Percentiles rank a stretch among this genome's conserved stretches.
Conservation (phyloP, 2,888 invertebrate genomes). For the Catocala nupta region DNA sequence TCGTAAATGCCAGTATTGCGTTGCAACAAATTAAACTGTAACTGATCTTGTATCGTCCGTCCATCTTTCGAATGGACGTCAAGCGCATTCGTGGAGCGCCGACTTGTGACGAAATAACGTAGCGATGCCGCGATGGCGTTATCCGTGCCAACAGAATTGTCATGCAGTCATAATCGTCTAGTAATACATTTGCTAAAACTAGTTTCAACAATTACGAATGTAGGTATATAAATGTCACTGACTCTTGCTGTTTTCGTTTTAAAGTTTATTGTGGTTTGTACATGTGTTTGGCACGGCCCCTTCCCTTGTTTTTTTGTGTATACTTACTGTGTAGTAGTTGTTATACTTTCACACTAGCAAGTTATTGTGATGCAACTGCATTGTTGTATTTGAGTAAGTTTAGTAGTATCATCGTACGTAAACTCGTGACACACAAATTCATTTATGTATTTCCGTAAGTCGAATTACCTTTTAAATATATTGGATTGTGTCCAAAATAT, state of each 20-base stretch:
- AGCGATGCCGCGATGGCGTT: constrained; percentile 15
- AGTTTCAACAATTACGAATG: constrained; percentile 19
- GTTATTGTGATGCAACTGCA: constrained; percentile 1
- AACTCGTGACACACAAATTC: neutral
- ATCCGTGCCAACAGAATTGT: constrained; percentile 45
- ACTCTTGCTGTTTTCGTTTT: constrained; percentile 53
- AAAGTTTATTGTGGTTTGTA: constrained; percentile 54
- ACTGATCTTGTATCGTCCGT: constrained; percentile 29
- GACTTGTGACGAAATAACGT: constrained; percentile 36
- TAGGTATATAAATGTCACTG: constrained; percentile 47
- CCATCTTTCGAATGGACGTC: constrained; percentile 36
- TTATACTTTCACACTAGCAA: constrained; percentile 13
- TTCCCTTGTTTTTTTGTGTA: constrained; percentile 38
- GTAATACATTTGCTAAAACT: constrained; percentile 47
- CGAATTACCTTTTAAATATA: constrained; percentile 3
- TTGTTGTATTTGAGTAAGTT: constrained; percentile 12
- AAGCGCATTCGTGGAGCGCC: constrained; percentile 29
- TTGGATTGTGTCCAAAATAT: constrained; percentile 42
- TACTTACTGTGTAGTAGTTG: constrained; percentile 33
- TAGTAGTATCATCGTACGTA: neutral
- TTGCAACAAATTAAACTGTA: constrained; percentile 30
- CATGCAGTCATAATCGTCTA: constrained; percentile 42
- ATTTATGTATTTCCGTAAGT: neutral
- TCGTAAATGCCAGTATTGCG: constrained; percentile 32
- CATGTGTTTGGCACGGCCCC: constrained; percentile 53